Evolutionary conservation across 2,888 invertebrate genomes (phyloP), one percentile per base, ranked within the genome.

Genomic region (Chaetoderma sp.): DNA sequence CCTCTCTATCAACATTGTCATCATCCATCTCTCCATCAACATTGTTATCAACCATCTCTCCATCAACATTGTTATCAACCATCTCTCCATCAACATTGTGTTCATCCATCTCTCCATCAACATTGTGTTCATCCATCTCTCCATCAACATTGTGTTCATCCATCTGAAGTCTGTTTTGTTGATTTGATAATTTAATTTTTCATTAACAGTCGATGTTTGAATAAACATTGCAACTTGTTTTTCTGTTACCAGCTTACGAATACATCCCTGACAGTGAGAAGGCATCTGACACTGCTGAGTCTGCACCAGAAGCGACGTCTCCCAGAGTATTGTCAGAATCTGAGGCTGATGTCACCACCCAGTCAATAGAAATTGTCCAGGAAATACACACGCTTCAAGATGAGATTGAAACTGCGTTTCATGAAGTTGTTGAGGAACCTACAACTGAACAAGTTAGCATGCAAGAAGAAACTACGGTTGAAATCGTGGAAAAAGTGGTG

Each of bases 211-310:
- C n/a, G n/a, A 10, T 13, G n/a, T 13, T 36, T 10, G n/a, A 36
- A 10, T 36, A 36, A 36, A 36, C 10, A 13, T 36, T 13, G n/a
- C 10, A 13, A 13, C 30, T 44, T 32, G 25, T n/a, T 63, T 56
- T 32, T 54, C 45, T 62, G 30, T 55, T 77, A 79, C 64, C 88
- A 95, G 95, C 95, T 49, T 96, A 94, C 87, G 96, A 96, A 89
- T 96, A 96, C 87, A 90, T 94, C 71, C 93, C 94, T 72, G 93
- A 94, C 88, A 93, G 93, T 75, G 93, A 93, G 89, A 91, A 93
- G 79, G 93, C 92, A 71, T 89, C 90, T 16, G 85, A 85, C 63
- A 82, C 83, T 6, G 74, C 80, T 63, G 73, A 79, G 70, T 83
- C 84, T 16, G 78, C 82, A n/a, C 63, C 76, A 25, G 81, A 80